Percentiles rank a stretch among this genome's conserved stretches.
Conservation (phyloP, 2,113 vertebrate genomes). For the Sebastes schlegelii region DNA sequence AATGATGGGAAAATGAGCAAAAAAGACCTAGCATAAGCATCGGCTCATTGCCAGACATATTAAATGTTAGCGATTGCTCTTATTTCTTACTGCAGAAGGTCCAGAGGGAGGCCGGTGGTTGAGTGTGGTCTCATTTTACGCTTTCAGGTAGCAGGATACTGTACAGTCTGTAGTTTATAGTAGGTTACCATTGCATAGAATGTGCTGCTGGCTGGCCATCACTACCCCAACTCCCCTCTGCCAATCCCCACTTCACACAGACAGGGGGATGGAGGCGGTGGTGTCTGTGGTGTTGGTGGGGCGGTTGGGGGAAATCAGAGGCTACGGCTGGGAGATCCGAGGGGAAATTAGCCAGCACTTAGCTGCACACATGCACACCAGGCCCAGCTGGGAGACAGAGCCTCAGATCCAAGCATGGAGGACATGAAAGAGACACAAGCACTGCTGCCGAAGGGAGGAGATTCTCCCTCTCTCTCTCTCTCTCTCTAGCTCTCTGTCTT, state of each 20-base stretch:
- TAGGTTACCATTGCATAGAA: background rate
- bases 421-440: constrained; percentile 79
- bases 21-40: background rate
- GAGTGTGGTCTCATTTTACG: background rate
- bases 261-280: constrained; percentile 1
- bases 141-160: background rate
- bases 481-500: constrained; percentile 8
- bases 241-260: constrained; percentile 3
- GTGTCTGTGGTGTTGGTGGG: constrained; percentile 14
- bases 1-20: background rate
- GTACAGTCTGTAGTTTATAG: background rate
- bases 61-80: background rate
- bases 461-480: constrained; percentile 34
- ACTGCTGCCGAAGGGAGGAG: constrained; percentile 57
- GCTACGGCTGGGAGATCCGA: constrained; percentile 67
- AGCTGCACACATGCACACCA: constrained; percentile 76
- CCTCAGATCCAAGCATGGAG: constrained; percentile 72
- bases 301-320: constrained; percentile 36
- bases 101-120: background rate
- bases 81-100: background rate
- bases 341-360: constrained; percentile 81
- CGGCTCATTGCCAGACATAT: background rate
- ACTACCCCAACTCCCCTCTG: background rate
- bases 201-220: constrained; percentile 4
- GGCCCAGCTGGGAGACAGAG: constrained; percentile 73